Base-by-base conservation (phyloP, 2,888 invertebrate genomes). In the Orthosia gracilis region DNA sequence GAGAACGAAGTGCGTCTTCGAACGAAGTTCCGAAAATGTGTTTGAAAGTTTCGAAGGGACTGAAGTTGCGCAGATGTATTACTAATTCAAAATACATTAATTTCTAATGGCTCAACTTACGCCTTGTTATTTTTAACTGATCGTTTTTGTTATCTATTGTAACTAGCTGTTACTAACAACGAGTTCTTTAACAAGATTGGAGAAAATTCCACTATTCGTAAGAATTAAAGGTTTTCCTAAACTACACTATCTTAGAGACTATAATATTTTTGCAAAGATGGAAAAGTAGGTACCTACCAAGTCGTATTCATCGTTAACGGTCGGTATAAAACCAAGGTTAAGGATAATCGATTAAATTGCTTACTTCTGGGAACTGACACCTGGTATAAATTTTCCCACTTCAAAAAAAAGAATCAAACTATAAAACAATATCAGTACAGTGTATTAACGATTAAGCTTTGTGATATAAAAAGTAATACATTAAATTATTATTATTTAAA, bases 391-490 rank as follows among this genome's bases (percentile, higher is more conserved):
- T 31, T 9, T 7, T 79, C 1, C 21, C 21, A 31, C 15, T 1
- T 1, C 9, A 71, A 68, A 47, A 64, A 73, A 72, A 80, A 54
- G 0, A 63, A 57, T 57, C 52, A 65, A 80, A 75, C 50, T 69
- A 80, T 68, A 65, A 71, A 82, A 85, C 62, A 85, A 82, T 85
- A 85, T 82, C 65, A 78, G 64, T 76, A 70, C 45, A 76, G 80
- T 85, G 78, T 85, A 80, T 83, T 80, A 77, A 67, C 65, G 31
- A 73, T 45, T 76, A 83, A 83, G 73, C 64, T 69, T 80, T 85
- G 87, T 87, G 79, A 87, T 87, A 85, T 74, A 87, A 85, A 87
- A 84, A 82, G 40, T 71, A 76, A 71, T 54, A 66, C 73, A 45
- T 76, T 76, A 73, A 50, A 61, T 68, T 75, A 69, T 47, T 70